Evolutionary conservation across 2,113 vertebrate species (phyloP).

Genomic region (Salvator merianae): DNA sequence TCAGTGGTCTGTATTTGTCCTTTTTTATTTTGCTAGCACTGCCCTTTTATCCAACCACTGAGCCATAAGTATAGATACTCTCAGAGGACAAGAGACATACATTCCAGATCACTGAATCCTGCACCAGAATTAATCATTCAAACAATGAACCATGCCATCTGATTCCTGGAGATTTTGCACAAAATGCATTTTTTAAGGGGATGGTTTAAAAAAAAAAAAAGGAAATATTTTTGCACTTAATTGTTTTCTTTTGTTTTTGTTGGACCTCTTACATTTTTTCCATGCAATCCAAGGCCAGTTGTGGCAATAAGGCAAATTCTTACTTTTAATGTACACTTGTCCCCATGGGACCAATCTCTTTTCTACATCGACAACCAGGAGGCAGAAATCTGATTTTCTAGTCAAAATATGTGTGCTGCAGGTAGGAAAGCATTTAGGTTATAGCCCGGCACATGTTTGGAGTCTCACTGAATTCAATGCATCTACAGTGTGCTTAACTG

Average conservation of each 20-base stretch:
- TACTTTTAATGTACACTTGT: background rate
- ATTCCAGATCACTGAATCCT: background rate
- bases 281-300: background rate
- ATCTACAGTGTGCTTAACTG: background rate
- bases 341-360: background rate
- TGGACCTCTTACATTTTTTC: background rate
- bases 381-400: background rate
- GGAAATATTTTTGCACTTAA: background rate
- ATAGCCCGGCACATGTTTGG: background rate
- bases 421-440: background rate
- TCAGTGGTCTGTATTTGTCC: background rate
- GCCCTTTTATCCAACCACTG: background rate
- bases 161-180: background rate
- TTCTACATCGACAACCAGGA: background rate
- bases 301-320: background rate
- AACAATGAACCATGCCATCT: background rate
- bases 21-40: background rate
- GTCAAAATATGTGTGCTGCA: background rate
- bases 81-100: background rate
- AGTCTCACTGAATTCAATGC: background rate
- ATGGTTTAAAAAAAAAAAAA: too few relatives aligned
- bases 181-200: background rate
- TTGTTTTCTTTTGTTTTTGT: background rate
- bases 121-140: background rate
- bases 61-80: background rate